These are phyloP conservation scores for Glyphotaelius pellucidus DNA, from an alignment of 2,888 invertebrate genomes.

Conservation along the genomic window DNA sequence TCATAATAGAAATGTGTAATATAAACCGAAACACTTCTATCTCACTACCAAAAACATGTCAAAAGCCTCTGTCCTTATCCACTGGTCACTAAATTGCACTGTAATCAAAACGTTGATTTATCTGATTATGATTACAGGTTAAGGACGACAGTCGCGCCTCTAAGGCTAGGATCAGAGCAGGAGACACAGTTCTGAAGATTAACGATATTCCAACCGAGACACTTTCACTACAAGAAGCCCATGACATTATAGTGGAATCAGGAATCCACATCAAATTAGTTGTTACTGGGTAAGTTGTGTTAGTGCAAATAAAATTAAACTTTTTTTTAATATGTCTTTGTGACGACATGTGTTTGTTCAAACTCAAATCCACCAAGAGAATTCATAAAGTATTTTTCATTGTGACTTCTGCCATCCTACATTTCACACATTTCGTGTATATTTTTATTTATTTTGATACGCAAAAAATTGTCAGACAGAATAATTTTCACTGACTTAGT, in stretches of 20 bases:
- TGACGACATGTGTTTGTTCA: not conserved
- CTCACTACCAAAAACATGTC: no score
- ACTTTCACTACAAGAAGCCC: constrained; percentile 64
- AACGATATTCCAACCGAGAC: constrained; percentile 63
- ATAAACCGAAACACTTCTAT: no score
- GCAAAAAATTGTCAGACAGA: no score
- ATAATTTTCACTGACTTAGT: no score
- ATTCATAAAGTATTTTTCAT: not conserved
- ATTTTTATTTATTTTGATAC: no score
- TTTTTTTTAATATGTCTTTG: no score
- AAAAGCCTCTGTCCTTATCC: not conserved
- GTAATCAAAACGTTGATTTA: not conserved
- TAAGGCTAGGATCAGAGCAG: constrained; percentile 63
- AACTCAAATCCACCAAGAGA: not conserved
- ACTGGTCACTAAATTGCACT: not conserved
- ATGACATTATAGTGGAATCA: constrained; percentile 65
- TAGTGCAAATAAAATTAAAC: no score
- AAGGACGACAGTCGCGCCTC: constrained; percentile 63
- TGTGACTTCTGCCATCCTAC: not conserved
- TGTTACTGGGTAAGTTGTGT: constrained; percentile 62
- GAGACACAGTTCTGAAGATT: constrained; percentile 64
- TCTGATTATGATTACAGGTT: constrained; percentile 54
- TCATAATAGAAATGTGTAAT: no score
- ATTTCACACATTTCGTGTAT: not conserved
- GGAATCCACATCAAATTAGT: constrained; percentile 64